Percentiles rank a stretch among this genome's conserved stretches.
Conservation (phyloP, 2,888 invertebrate genomes). For the Caenorhabditis uteleia region DNA sequence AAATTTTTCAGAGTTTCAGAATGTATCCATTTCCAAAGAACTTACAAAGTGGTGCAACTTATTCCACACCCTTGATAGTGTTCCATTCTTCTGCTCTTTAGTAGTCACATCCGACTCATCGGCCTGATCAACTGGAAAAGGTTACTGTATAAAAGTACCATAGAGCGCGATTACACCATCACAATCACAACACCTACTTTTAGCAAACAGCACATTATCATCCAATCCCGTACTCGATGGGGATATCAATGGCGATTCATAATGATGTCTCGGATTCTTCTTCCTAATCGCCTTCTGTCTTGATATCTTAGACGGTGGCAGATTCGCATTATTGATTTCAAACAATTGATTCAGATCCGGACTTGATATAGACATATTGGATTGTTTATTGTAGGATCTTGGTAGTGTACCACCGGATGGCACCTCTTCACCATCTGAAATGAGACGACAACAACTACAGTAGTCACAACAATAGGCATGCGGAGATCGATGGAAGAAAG, state of each 20-base stretch:
- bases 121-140: not conserved
- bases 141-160: not conserved
- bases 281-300: conserved; percentile 28
- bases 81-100: not conserved
- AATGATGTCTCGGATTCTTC: conserved; percentile 9
- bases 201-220: conserved; percentile 18
- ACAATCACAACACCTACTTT: conserved; percentile 42
- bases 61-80: not conserved
- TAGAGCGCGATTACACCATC: too few relatives aligned
- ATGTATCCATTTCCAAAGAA: not conserved
- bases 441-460: too few relatives aligned
- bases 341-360: conserved; percentile 35
- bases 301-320: conserved; percentile 16
- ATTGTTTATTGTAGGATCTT: conserved; percentile 6
- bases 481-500: not conserved
- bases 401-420: conserved; percentile 29
- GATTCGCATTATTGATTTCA: conserved; percentile 2
- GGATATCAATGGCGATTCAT: not conserved
- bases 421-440: conserved; percentile 21
- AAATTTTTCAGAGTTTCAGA: not conserved
- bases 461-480: conserved; percentile 13
- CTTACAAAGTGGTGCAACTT: too few relatives aligned
- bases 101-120: not conserved
- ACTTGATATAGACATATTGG: conserved; percentile 30
- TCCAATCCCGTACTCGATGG: conserved; percentile 5